These are phyloP conservation scores for Bubalus kerabau DNA, from an alignment of 2,113 vertebrate genomes.

Conservation along the genomic window DNA sequence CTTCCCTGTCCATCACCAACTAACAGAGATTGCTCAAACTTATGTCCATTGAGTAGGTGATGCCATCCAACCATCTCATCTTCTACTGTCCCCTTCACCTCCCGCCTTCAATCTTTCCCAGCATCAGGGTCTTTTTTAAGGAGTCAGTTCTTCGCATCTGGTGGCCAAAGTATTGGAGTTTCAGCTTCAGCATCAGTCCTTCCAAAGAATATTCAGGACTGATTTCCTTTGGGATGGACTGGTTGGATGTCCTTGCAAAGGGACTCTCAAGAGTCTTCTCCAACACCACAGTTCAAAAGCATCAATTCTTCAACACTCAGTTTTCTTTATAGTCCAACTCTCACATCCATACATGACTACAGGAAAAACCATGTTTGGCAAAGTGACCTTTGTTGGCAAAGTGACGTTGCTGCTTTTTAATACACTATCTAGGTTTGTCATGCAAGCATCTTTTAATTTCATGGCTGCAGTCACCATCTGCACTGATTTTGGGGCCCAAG, in stretches of 20 bases:
- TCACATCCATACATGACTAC: not conserved
- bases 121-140: not conserved
- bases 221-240: not conserved
- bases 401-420: not conserved
- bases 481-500: not conserved
- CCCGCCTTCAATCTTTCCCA: not conserved
- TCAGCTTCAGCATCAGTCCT: not conserved
- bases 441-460: not conserved
- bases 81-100: not conserved
- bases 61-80: not conserved
- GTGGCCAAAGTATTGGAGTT: not conserved
- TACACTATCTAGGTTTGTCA: not conserved
- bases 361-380: not conserved
- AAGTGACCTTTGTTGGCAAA: not conserved
- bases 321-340: not conserved
- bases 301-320: not conserved
- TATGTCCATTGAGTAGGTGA: not conserved
- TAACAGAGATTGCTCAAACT: not conserved
- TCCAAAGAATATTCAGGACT: not conserved
- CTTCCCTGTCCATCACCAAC: not conserved
- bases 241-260: not conserved
- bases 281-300: not conserved
- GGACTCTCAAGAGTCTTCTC: not conserved
- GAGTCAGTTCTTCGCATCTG: fast-evolving
- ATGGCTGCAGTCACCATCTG: not conserved